Percentiles rank a stretch among this genome's conserved stretches.
Evolutionary conservation across 1,140 invertebrate species (phyloP).

Genomic region (Drosophila dunni): DNA sequence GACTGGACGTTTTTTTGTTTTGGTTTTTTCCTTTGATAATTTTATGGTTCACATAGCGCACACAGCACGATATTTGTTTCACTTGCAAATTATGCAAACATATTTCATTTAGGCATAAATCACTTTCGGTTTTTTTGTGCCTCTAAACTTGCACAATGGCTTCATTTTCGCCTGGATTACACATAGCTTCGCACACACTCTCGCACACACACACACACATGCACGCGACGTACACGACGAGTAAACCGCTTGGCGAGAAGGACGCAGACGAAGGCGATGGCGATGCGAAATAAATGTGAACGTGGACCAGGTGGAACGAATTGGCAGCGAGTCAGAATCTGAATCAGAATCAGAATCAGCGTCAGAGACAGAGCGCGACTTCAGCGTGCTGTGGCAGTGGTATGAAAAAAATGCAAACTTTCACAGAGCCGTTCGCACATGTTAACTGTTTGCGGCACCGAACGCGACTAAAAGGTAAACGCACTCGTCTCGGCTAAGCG

Average conservation of each 20-base stretch:
- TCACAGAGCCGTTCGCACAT: slow-evolving; percentile 64
- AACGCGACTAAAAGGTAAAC: slow-evolving; percentile 84
- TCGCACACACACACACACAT: slow-evolving; percentile 14
- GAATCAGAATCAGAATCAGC: too few relatives aligned
- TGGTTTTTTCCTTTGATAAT: not conserved
- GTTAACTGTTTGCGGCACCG: slow-evolving; percentile 78
- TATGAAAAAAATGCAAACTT: slow-evolving; percentile 29
- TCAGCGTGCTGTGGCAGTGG: slow-evolving; percentile 30
- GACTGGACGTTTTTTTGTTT: slow-evolving; percentile 48
- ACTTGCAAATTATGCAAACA: slow-evolving; percentile 59
- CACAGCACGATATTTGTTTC: slow-evolving; percentile 24
- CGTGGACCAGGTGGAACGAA: slow-evolving; percentile 28
- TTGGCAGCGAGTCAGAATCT: slow-evolving; percentile 7
- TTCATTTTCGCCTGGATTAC: slow-evolving; percentile 63
- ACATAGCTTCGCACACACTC: slow-evolving; percentile 7
- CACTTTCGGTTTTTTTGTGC: slow-evolving; percentile 77
- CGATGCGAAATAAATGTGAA: not conserved
- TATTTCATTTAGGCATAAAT: slow-evolving; percentile 77
- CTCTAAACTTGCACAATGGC: slow-evolving; percentile 67
- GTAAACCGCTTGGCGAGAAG: slow-evolving; percentile 12
- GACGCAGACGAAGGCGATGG: slow-evolving; percentile 12
- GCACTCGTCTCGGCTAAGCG: slow-evolving; percentile 62
- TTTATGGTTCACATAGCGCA: slow-evolving; percentile 4
- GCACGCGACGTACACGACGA: slow-evolving; percentile 37
- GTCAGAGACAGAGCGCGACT: slow-evolving; percentile 18